Percentiles rank a stretch among this genome's conserved stretches.
phyloP scores from a whole-genome alignment of 2,888 invertebrate species.

The Tiphia femorata region DNA sequence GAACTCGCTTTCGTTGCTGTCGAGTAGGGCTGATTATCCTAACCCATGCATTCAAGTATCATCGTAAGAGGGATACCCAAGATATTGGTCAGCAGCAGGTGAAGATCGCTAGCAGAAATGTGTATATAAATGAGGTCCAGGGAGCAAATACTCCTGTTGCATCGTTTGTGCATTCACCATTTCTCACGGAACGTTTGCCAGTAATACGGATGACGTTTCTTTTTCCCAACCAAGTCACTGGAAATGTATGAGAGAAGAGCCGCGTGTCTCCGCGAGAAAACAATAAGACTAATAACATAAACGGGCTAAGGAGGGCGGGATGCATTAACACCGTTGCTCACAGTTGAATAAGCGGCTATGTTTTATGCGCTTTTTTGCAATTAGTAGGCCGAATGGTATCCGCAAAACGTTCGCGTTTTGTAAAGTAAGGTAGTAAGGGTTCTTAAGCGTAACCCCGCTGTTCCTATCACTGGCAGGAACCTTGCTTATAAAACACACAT shows the following conservation, averaged over 20 bases:
- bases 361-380: no score
- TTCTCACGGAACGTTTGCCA: background rate
- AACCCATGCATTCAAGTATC: background rate
- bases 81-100: background rate
- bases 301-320: slow-evolving; percentile 4
- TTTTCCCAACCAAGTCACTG: background rate
- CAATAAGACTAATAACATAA: background rate
- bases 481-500: no score
- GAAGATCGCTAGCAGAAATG: no score
- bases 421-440: background rate
- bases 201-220: background rate
- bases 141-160: background rate
- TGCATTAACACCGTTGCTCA: slow-evolving; percentile 36
- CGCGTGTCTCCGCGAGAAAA: background rate
- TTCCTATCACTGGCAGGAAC: background rate
- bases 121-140: background rate
- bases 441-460: background rate
- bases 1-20: slow-evolving; percentile 14
- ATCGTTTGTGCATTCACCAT: background rate
- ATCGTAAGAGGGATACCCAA: background rate
- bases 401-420: no score
- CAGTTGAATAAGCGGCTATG: no score
- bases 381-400: no score
- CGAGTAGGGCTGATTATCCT: no score
- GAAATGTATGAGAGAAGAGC: background rate